Evolutionary conservation across 1,140 invertebrate species (phyloP), one percentile per base, ranked within the genome.

Genomic region (Capitella teleta): DNA sequence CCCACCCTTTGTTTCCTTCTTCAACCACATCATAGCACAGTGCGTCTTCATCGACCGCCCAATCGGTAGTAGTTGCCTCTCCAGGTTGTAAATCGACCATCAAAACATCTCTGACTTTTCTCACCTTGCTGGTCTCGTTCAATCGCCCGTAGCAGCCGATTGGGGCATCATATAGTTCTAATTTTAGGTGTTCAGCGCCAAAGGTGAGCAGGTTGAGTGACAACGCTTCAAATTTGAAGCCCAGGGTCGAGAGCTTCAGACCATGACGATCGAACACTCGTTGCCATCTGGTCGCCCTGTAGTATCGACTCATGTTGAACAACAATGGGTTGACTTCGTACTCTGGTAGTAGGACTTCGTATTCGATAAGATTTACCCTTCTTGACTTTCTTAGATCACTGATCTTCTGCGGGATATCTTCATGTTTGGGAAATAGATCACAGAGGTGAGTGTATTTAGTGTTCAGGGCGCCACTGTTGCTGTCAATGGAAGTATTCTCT

Each of bases 81-180:
- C 25, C 38, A 18, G 38, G 25, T 24, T 24, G 38, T 21, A 44
- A 44, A 26, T 44, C 42, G 12, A 16, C 28, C 42, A 44, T 44
- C n/a, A 44, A n/a, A 21, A 44, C 8, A 14, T 16, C 16, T 14
- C 24, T 18, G 1, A 44, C 42, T 16, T 18, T 44, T 16, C 19
- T 16, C 3, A 44, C 18, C 25, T 28, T 23, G 23, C 16, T 16
- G 23, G 21, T 26, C 26, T 44, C 42, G 8, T 19, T 44, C n/a
- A 24, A 26, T 16, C 28, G 42, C 3, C 14, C 21, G 21, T 2
- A 25, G 21, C 42, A 44, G 21, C 25, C 16, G 21, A 26, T 18
- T 8, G 38, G 38, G 42, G 21, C 25, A n/a, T 44, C 42, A n/a
- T 26, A 21, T 4, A 44, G 42, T 26, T 28, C 26, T 16, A 44